Evolutionary conservation across 2,113 vertebrate genomes (phyloP).

Genomic region (Regulus satrapa): DNA sequence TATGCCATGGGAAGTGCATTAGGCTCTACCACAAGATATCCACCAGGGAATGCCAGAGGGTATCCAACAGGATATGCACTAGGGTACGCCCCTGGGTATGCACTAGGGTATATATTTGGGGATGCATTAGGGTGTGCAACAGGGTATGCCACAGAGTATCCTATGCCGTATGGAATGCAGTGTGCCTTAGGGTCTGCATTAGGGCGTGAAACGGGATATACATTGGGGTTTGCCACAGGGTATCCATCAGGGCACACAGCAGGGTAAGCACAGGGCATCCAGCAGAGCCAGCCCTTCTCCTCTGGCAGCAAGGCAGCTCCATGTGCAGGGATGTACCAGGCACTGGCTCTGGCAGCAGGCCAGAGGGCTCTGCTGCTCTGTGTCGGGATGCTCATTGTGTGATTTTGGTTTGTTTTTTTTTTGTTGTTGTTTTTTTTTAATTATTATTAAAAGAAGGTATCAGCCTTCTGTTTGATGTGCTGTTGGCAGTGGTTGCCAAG

Average conservation of each 20-base stretch:
- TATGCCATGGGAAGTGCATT: neutral
- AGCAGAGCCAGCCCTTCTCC: neutral
- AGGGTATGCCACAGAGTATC: neutral
- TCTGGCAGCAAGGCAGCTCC: neutral
- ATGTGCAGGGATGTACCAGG: neutral
- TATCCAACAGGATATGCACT: neutral
- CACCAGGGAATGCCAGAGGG: neutral
- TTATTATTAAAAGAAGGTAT: constrained; percentile 67
- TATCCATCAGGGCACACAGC: neutral
- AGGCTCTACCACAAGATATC: neutral
- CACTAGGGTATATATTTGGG: neutral
- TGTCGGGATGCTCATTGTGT: neutral
- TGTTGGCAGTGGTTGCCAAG: constrained; percentile 75
- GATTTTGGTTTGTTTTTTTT: neutral
- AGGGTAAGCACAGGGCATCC: neutral
- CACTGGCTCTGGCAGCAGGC: neutral
- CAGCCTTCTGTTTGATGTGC: constrained; percentile 78
- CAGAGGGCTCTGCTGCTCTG: neutral
- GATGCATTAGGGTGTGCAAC: neutral
- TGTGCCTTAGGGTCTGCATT: neutral
- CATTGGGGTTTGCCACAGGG: too few relatives aligned
- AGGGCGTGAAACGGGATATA: neutral
- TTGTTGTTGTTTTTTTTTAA: neutral
- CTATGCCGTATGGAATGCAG: fast-evolving
- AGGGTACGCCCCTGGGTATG: neutral